phyloP scores from a whole-genome alignment of 2,797 vertebrate genomes.

The Tenualosa ilisha region DNA sequence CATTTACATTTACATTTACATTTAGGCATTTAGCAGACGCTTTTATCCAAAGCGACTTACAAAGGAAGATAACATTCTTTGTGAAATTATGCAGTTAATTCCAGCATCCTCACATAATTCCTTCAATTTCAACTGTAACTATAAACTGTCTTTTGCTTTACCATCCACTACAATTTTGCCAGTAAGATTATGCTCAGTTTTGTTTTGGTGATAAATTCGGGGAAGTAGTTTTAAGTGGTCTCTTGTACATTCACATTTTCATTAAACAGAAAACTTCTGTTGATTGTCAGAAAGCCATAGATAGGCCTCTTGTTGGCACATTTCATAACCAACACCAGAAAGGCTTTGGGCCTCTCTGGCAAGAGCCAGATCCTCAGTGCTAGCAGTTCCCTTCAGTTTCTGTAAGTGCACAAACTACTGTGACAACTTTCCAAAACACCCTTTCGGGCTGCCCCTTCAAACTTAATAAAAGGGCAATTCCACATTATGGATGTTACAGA shows the following conservation, averaged over 20 bases:
- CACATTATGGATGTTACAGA: no score
- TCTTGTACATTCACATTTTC: conserved; percentile 15
- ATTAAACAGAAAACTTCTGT: neutral
- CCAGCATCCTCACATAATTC: neutral
- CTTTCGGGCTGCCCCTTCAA: neutral
- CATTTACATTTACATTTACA: no score
- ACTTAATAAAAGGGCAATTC: neutral
- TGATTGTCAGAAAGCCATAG: neutral
- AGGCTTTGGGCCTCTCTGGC: neutral
- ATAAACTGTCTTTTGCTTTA: neutral
- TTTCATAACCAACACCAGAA: neutral
- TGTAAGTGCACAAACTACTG: neutral
- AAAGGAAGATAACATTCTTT: no score
- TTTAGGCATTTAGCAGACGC: no score
- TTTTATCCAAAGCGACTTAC: no score
- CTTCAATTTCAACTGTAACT: neutral
- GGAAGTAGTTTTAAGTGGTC: no score
- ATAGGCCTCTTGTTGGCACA: neutral
- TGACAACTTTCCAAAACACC: neutral
- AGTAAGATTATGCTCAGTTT: no score
- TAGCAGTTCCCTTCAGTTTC: neutral
- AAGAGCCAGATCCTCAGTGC: neutral
- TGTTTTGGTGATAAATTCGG: neutral
- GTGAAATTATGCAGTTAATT: neutral
- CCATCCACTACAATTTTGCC: neutral